Evolutionary conservation across 2,888 invertebrate species (phyloP).

Genomic region (Clistopyga incitator): DNA sequence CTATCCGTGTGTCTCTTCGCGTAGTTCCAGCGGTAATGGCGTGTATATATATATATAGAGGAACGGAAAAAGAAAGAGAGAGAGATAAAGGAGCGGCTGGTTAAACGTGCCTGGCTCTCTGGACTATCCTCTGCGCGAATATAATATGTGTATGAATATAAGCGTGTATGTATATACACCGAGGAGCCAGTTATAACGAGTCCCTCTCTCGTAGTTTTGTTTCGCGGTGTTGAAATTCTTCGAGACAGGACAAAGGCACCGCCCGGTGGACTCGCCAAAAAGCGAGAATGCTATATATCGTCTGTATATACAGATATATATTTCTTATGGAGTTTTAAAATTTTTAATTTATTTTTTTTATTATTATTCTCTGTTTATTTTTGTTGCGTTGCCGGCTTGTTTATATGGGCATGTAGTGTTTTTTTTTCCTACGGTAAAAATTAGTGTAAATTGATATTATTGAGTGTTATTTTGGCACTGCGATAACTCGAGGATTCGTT

Average conservation of each 20-base stretch:
- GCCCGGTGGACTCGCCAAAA: slow-evolving; percentile 47
- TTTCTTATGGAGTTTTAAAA: too few relatives aligned
- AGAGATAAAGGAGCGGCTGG: slow-evolving; percentile 20
- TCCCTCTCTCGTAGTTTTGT: slow-evolving; percentile 62
- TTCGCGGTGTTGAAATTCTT: slow-evolving; percentile 77
- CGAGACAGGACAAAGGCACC: slow-evolving; percentile 76
- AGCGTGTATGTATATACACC: slow-evolving; percentile 47
- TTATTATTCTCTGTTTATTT: slow-evolving; percentile 5
- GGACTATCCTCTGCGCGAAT: slow-evolving; percentile 5
- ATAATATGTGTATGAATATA: slow-evolving; percentile 29
- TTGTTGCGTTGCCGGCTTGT: background rate
- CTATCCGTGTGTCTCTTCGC: slow-evolving; percentile 44
- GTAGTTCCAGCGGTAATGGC: slow-evolving; percentile 55
- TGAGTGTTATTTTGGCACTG: background rate
- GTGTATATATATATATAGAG: slow-evolving; percentile 43
- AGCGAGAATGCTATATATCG: slow-evolving; percentile 18
- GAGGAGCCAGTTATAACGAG: slow-evolving; percentile 63
- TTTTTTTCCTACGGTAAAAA: background rate
- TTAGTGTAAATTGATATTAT: background rate
- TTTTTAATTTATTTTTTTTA: background rate
- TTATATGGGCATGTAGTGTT: background rate
- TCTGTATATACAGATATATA: background rate
- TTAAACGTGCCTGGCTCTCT: slow-evolving; percentile 10
- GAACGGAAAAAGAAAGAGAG: slow-evolving; percentile 3
- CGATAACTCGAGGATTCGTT: background rate